Evolutionary conservation across 2,888 invertebrate species (phyloP).

Genomic region (Allacma fusca): DNA sequence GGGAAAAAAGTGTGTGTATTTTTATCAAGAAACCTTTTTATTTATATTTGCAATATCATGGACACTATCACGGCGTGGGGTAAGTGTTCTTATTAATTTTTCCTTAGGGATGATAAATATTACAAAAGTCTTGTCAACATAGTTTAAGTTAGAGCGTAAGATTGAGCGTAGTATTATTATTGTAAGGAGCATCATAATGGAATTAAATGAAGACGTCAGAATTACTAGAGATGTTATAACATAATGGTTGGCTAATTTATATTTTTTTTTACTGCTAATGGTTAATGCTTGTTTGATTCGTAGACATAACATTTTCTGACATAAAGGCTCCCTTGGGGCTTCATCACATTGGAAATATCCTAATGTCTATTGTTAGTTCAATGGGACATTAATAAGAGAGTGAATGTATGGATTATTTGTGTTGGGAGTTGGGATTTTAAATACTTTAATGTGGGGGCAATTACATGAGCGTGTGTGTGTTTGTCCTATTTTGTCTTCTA

Average conservation of each 20-base stretch:
- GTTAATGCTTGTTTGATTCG: too few relatives aligned
- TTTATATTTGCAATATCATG: neutral
- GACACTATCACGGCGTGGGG: neutral
- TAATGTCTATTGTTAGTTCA: conserved; percentile 8
- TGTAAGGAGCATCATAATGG: too few relatives aligned
- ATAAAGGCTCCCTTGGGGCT: neutral
- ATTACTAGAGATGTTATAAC: too few relatives aligned
- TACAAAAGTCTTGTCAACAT: too few relatives aligned
- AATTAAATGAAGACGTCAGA: too few relatives aligned
- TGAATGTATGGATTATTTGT: neutral
- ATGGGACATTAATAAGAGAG: neutral
- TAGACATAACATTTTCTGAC: neutral
- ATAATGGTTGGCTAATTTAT: neutral
- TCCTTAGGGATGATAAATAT: too few relatives aligned
- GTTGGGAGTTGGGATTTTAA: neutral
- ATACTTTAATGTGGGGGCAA: too few relatives aligned
- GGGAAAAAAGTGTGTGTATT: neutral
- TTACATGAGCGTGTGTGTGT: too few relatives aligned
- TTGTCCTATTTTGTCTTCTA: too few relatives aligned
- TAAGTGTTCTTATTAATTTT: neutral
- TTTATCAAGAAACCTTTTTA: neutral
- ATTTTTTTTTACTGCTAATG: too few relatives aligned
- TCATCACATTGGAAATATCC: neutral
- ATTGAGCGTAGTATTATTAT: too few relatives aligned
- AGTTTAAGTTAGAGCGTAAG: too few relatives aligned